Percentiles rank a stretch among this genome's conserved stretches.
Evolutionary conservation across 37 sponge, comb jelly and placozoan genomes (phyloP).

Genomic region (Petrosia ficiformis): DNA sequence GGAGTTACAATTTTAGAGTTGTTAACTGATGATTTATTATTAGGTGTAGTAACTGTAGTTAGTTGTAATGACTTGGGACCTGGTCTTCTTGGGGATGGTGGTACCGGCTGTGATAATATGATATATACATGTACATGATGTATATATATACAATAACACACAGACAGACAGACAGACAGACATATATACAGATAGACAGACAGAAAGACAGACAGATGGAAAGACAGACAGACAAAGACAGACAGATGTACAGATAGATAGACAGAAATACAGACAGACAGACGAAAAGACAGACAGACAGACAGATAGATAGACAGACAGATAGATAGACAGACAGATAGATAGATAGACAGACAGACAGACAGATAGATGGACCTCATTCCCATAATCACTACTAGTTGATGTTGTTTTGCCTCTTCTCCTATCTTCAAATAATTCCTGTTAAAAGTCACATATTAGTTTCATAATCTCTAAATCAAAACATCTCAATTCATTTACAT

Average conservation of each 20-base stretch:
- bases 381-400: conserved; percentile 6
- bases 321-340: no score
- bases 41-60: background rate
- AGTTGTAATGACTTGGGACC: conserved; percentile 5
- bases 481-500: background rate
- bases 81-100: conserved; percentile 1
- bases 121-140: no score
- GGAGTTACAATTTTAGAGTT: no score
- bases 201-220: no score
- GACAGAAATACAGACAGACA: background rate
- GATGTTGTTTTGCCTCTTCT: conserved; percentile 64
- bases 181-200: no score
- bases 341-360: background rate
- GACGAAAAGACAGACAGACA: no score
- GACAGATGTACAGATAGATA: conserved; percentile 1
- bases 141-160: background rate
- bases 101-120: background rate
- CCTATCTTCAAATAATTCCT: conserved; percentile 76
- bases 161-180: background rate
- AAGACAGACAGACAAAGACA: no score
- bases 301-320: no score
- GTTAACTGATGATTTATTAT: no score
- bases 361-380: background rate
- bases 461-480: background rate
- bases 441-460: background rate